These are phyloP conservation scores for Euthynnus affinis DNA, from an alignment of 2,797 vertebrate genomes.

Conservation along the genomic window DNA sequence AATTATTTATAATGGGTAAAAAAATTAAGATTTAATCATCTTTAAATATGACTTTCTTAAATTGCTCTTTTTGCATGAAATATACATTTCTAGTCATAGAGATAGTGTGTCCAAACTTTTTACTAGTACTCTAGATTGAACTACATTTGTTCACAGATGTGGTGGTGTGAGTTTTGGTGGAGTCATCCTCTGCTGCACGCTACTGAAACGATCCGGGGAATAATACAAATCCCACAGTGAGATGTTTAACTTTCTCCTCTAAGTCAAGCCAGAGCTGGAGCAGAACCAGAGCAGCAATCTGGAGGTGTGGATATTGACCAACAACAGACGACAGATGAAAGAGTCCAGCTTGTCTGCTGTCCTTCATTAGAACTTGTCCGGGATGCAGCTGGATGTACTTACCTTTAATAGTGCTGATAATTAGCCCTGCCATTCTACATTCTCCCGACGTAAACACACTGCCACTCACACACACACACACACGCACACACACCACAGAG, in stretches of 20 bases:
- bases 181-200: neutral
- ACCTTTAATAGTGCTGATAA: conserved; percentile 88
- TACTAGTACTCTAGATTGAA: too few relatives aligned
- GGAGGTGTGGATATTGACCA: conserved; percentile 77
- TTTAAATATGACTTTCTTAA: conserved; percentile 1
- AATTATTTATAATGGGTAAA: conserved; percentile 42
- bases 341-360: conserved; percentile 81
- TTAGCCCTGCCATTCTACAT: conserved; percentile 85
- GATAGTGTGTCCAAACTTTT: too few relatives aligned
- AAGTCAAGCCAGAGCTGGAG: conserved; percentile 18
- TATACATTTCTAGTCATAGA: too few relatives aligned
- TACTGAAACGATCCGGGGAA: conserved; percentile 35
- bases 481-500: conserved; percentile 53
- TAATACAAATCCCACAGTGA: conserved; percentile 5
- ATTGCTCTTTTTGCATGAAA: neutral
- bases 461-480: conserved; percentile 69
- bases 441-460: conserved; percentile 84
- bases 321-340: conserved; percentile 84
- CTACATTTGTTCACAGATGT: neutral
- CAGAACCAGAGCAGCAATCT: conserved; percentile 36
- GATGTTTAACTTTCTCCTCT: conserved; percentile 45
- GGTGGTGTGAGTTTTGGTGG: neutral
- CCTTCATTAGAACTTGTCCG: conserved; percentile 83
- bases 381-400: conserved; percentile 88
- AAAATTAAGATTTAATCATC: conserved; percentile 28